Base-by-base conservation (phyloP, 1,140 invertebrate species). In the Lepidurus couesii region DNA sequence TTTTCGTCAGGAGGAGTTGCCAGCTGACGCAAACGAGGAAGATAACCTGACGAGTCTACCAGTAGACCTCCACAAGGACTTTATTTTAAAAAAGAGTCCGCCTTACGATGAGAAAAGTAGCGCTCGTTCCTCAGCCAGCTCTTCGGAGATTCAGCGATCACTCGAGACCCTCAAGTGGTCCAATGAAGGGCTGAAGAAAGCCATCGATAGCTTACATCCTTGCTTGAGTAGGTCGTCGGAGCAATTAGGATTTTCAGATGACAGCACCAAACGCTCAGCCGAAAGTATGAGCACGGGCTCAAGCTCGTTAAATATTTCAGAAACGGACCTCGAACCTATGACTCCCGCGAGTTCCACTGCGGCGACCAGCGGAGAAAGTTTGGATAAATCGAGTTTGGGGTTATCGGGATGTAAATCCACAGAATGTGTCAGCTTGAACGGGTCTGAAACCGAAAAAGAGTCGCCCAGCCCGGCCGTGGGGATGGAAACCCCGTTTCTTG, bases 151-250 rank as follows among this genome's bases (percentile, higher is more conserved):
- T 26, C 79, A 77, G 11, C 76, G 76, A 3, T 80, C 79, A 16
- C 44, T 80, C 1, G 79, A 80, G 43, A 77, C 76, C 8, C 45
- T 80, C 24, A 80, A 80, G 42, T 80, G 73, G 44, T 80, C 79
- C 34, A 80, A 78, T 73, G 79, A 80, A 53, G 79, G 79, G 7
- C n/a, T 80, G 79, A 80, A 80, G 73, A 80, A 80, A 42, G 75
- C 79, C 7, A 80, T 80, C 34, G 42, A 77, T 76, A 80, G 79
- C 47, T 75, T 80, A 42, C 77, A 75, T 26, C 34, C 73, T 11
- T 42, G 34, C 1, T 74, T 79, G 2, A 80, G 76, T 73, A 76
- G 74, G 24, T 80, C 79, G 7, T 77, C 79, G 13, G 79, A 80
- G 43, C 79, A 80, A 21, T 77, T 80, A 11, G n/a, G 65, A 10